Evolutionary conservation across 2,888 invertebrate species (phyloP).

Genomic region (Drosophila pseudotalamancana): DNA sequence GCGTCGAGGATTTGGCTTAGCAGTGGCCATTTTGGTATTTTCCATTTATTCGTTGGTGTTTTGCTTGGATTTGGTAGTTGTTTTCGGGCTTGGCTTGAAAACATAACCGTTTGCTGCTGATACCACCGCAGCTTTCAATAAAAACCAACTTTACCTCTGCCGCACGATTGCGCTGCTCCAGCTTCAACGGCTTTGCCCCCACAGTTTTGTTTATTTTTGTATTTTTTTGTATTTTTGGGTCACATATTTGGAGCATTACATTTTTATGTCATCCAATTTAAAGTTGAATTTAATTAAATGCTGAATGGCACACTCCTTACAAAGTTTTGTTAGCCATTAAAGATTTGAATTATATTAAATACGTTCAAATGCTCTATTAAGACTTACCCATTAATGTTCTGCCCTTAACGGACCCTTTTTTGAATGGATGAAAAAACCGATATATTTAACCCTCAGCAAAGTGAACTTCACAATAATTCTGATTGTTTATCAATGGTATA

Average conservation of each 20-base stretch:
- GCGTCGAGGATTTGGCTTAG: conserved; percentile 50
- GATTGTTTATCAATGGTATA: too few relatives aligned
- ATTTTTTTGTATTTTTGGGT: conserved; percentile 23
- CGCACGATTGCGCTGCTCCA: conserved; percentile 14
- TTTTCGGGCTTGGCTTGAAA: conserved; percentile 44
- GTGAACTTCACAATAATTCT: too few relatives aligned
- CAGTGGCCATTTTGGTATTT: conserved; percentile 61
- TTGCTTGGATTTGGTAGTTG: conserved; percentile 58
- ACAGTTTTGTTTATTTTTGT: conserved; percentile 12
- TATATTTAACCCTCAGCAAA: too few relatives aligned
- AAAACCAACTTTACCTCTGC: conserved; percentile 42
- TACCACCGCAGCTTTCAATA: conserved; percentile 61
- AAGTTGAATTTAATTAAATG: conserved; percentile 64
- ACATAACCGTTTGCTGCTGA: conserved; percentile 67
- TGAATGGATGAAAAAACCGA: too few relatives aligned
- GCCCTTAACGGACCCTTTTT: too few relatives aligned
- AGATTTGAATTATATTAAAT: conserved; percentile 3
- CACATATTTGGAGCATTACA: conserved; percentile 45
- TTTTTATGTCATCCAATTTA: conserved; percentile 65
- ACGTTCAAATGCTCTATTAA: too few relatives aligned
- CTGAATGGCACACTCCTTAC: conserved; percentile 8
- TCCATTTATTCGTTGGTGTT: conserved; percentile 61
- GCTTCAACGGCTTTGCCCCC: conserved; percentile 7
- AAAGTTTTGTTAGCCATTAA: not conserved
- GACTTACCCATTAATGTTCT: too few relatives aligned